Evolutionary conservation across 2,113 vertebrate species (phyloP).

Genomic region (Numenius arquata): DNA sequence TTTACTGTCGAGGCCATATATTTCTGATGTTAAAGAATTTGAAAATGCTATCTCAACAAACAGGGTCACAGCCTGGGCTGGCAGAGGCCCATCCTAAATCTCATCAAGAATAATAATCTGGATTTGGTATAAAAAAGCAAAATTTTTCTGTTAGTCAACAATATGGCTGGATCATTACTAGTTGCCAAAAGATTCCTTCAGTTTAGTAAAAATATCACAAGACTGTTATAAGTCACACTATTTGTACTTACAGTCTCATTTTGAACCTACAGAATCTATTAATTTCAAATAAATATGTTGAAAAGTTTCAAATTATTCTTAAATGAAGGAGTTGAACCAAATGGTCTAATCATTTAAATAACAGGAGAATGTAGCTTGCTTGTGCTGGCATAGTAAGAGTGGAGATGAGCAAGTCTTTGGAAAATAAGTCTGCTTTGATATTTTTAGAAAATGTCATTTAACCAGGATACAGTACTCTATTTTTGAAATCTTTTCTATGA

Average conservation of each 20-base stretch:
- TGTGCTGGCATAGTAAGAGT: neutral
- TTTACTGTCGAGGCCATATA: neutral
- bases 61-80: neutral
- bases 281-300: neutral
- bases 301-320: neutral
- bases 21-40: neutral
- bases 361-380: neutral
- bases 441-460: slow-evolving; percentile 2
- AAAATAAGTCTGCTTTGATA: neutral
- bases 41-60: neutral
- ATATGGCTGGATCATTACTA: neutral
- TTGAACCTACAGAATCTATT: neutral
- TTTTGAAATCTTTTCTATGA: neutral
- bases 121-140: neutral
- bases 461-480: neutral
- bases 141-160: neutral
- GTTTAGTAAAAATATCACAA: neutral
- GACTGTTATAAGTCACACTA: neutral
- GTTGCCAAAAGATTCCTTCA: neutral
- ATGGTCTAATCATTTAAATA: neutral
- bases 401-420: neutral
- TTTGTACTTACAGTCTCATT: neutral
- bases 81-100: neutral
- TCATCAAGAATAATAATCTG: neutral
- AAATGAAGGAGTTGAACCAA: neutral